A percentile compares a stretch with the other conserved stretches of the same genome.
Conservation (phyloP, 2,888 invertebrate species). For the Drosophila neoperkinsi region DNA sequence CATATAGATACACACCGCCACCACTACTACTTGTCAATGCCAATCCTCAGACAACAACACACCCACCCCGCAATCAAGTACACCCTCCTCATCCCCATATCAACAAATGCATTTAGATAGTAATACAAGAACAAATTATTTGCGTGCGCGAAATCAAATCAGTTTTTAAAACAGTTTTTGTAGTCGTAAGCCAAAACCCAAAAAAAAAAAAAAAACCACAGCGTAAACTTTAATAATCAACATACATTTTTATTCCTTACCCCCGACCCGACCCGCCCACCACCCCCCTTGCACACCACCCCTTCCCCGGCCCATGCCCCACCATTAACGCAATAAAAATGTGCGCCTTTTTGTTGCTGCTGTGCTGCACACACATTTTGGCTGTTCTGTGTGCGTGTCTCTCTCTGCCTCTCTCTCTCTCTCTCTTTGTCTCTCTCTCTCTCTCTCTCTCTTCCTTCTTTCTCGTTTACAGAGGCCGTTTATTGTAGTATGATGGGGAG, state of each 20-base stretch:
- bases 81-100: conserved; percentile 18
- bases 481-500: conserved; percentile 87
- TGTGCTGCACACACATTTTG: conserved; percentile 38
- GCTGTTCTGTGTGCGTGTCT: conserved; percentile 74
- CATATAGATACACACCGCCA: conserved; percentile 16
- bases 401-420: conserved; percentile 74
- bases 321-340: conserved; percentile 30
- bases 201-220: conserved; percentile 8
- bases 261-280: conserved; percentile 19
- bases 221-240: conserved; percentile 81
- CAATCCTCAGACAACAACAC: conserved; percentile 9
- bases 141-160: conserved; percentile 37
- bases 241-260: conserved; percentile 77
- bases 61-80: conserved; percentile 3
- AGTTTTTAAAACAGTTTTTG: conserved; percentile 50
- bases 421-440: conserved; percentile 66
- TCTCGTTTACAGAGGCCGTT: conserved; percentile 92
- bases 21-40: conserved; percentile 12
- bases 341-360: conserved; percentile 33
- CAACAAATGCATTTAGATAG: conserved; percentile 39
- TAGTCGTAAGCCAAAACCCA: conserved; percentile 60
- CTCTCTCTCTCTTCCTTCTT: conserved; percentile 85
- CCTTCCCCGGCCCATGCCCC: conserved; percentile 40
- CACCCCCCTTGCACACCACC: conserved; percentile 13
- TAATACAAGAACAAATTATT: conserved; percentile 45